Evolutionary conservation across 2,888 invertebrate species (phyloP).

Genomic region (Pollenia angustigena): DNA sequence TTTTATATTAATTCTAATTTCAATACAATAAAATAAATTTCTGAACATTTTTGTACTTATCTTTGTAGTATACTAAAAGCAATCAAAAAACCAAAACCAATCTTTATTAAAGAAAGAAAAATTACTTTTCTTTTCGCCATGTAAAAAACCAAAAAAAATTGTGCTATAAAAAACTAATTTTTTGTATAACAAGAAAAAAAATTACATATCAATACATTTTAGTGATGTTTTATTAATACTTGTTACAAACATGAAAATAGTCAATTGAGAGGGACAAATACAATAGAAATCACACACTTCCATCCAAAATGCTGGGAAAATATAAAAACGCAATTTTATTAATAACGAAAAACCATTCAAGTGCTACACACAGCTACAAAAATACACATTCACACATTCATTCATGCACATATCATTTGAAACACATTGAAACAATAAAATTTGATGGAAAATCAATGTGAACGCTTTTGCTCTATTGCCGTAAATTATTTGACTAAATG

Average conservation of each 20-base stretch:
- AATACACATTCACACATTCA: too few species aligned
- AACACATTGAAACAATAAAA: slow-evolving; percentile 38
- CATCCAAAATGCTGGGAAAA: background rate
- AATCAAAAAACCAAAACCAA: too few species aligned
- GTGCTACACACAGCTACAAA: slow-evolving; percentile 23
- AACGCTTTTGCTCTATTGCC: background rate
- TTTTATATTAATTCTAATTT: too few species aligned
- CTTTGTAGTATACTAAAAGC: too few species aligned
- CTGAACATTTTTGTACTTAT: too few species aligned
- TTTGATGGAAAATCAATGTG: slow-evolving; percentile 51
- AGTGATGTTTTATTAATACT: slow-evolving; percentile 47
- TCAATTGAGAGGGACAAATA: slow-evolving; percentile 33
- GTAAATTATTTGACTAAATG: slow-evolving; percentile 25
- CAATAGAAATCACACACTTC: background rate
- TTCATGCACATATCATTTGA: slow-evolving; percentile 5
- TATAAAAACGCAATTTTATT: slow-evolving; percentile 56
- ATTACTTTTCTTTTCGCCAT: too few species aligned
- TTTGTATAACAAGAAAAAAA: background rate
- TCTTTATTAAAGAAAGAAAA: too few species aligned
- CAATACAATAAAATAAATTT: too few species aligned
- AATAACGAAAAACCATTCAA: slow-evolving; percentile 63
- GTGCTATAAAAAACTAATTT: too few species aligned
- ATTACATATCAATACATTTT: slow-evolving; percentile 42
- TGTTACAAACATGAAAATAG: slow-evolving; percentile 38
- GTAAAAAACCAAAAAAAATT: too few species aligned